Evolutionary conservation across 2,888 invertebrate genomes (phyloP).

Genomic region (Drosophila kanekoi): DNA sequence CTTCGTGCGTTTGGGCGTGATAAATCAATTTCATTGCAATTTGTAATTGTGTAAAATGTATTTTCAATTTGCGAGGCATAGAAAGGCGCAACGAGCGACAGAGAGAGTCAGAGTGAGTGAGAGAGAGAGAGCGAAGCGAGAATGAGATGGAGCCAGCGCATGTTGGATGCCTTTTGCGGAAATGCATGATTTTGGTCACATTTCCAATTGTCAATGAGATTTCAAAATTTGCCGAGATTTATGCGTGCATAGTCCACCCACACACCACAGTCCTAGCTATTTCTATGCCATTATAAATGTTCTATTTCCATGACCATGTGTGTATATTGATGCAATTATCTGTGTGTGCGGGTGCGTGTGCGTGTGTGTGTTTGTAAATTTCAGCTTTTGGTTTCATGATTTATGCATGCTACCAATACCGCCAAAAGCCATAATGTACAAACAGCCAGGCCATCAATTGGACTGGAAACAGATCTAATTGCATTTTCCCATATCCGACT

Average conservation of each 20-base stretch:
- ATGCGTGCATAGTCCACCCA: constrained; percentile 50
- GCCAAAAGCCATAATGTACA: constrained; percentile 35
- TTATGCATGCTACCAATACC: constrained; percentile 59
- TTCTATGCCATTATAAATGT: constrained; percentile 65
- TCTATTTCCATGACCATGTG: constrained; percentile 41
- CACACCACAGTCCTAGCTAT: constrained; percentile 39
- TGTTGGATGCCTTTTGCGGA: constrained; percentile 53
- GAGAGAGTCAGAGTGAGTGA: not conserved
- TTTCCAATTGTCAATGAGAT: constrained; percentile 80
- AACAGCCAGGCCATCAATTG: constrained; percentile 11
- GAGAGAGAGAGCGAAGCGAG: not conserved
- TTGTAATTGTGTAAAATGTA: constrained; percentile 80
- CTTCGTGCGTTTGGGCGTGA: constrained; percentile 74
- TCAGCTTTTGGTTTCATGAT: constrained; percentile 67
- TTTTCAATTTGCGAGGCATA: constrained; percentile 66
- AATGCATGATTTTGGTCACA: constrained; percentile 78
- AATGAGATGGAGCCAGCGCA: not conserved
- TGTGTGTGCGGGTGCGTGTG: constrained; percentile 10
- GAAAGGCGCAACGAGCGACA: not conserved
- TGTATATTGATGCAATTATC: constrained; percentile 2
- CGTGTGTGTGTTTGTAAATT: constrained; percentile 54
- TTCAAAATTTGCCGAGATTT: constrained; percentile 76
- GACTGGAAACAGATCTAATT: constrained; percentile 52
- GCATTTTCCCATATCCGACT: constrained; percentile 58
- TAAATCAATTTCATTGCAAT: constrained; percentile 80